Evolutionary conservation across 2,797 vertebrate genomes (phyloP).

Genomic region (Lateolabrax maculatus): DNA sequence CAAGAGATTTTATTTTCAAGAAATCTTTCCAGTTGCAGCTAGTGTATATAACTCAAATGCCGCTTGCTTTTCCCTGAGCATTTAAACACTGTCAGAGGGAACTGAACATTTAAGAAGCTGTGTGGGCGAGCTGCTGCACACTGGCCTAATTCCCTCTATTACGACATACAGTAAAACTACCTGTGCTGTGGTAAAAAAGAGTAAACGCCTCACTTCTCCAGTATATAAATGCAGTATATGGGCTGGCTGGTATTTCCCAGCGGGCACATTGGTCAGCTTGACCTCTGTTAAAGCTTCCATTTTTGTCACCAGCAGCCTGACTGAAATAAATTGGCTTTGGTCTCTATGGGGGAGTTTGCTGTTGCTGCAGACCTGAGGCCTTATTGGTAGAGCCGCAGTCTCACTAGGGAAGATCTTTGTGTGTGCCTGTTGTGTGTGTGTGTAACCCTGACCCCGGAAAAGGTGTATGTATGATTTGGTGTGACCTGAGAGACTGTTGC

Average conservation of each 20-base stretch:
- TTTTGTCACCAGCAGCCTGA: slow-evolving; percentile 80
- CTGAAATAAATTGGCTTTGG: slow-evolving; percentile 85
- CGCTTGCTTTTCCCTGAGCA: neutral
- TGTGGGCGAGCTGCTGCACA: slow-evolving; percentile 22
- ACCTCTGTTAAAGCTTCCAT: slow-evolving; percentile 82
- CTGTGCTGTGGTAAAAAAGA: slow-evolving; percentile 47
- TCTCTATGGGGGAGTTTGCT: slow-evolving; percentile 77
- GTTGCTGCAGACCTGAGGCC: slow-evolving; percentile 76
- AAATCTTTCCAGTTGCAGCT: neutral
- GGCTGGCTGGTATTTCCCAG: slow-evolving; percentile 75
- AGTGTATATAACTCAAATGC: neutral
- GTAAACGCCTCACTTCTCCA: slow-evolving; percentile 56
- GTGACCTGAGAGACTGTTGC: slow-evolving; percentile 54
- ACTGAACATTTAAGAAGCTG: slow-evolving; percentile 5
- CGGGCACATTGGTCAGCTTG: slow-evolving; percentile 75
- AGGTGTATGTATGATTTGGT: slow-evolving; percentile 52
- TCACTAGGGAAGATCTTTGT: slow-evolving; percentile 44
- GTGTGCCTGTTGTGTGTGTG: slow-evolving; percentile 43
- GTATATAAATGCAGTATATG: slow-evolving; percentile 71
- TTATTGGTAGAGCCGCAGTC: slow-evolving; percentile 71
- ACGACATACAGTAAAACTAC: slow-evolving; percentile 64
- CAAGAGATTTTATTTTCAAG: neutral
- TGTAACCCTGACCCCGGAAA: slow-evolving; percentile 67
- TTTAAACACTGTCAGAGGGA: slow-evolving; percentile 7
- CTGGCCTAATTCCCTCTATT: slow-evolving; percentile 57